A percentile compares a stretch with the other conserved stretches of the same genome.
Conservation (phyloP, 1,140 invertebrate species). For the Anastrepha ludens region DNA sequence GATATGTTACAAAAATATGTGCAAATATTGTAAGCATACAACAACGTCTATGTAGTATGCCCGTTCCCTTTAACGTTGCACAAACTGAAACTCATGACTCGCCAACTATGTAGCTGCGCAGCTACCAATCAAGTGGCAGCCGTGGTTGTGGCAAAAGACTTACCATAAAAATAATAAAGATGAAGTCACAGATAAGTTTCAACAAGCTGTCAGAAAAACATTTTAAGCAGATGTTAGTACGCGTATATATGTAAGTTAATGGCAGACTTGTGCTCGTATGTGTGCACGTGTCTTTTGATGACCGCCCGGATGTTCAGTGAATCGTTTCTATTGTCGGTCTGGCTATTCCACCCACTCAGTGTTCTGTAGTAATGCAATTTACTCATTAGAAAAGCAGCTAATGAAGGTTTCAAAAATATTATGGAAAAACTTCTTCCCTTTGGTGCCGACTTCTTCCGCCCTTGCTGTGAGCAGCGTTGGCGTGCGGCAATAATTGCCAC, state of each 20-base stretch:
- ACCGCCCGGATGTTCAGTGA: too few relatives aligned
- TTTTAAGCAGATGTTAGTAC: constrained; percentile 25
- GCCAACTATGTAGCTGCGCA: neutral
- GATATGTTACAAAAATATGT: too few relatives aligned
- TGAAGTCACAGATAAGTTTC: constrained; percentile 25
- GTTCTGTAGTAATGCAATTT: neutral
- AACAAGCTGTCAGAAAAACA: constrained; percentile 43
- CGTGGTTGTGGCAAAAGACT: constrained; percentile 10
- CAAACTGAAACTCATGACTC: constrained; percentile 2
- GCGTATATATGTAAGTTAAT: neutral
- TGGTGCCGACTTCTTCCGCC: neutral
- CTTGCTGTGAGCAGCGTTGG: neutral
- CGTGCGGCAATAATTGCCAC: neutral
- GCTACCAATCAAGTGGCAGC: constrained; percentile 4
- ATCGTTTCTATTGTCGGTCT: too few relatives aligned
- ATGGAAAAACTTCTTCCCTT: neutral
- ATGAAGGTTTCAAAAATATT: neutral
- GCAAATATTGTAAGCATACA: neutral
- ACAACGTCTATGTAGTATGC: neutral
- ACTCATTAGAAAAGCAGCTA: constrained; percentile 7
- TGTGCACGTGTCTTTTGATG: neutral
- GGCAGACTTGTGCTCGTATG: neutral
- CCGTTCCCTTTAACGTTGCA: constrained; percentile 39
- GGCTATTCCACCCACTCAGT: too few relatives aligned
- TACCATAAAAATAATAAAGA: constrained; percentile 48